Percentiles rank a stretch among this genome's conserved stretches.
Conservation (phyloP, 2,797 vertebrate species). For the Mycteria americana region DNA sequence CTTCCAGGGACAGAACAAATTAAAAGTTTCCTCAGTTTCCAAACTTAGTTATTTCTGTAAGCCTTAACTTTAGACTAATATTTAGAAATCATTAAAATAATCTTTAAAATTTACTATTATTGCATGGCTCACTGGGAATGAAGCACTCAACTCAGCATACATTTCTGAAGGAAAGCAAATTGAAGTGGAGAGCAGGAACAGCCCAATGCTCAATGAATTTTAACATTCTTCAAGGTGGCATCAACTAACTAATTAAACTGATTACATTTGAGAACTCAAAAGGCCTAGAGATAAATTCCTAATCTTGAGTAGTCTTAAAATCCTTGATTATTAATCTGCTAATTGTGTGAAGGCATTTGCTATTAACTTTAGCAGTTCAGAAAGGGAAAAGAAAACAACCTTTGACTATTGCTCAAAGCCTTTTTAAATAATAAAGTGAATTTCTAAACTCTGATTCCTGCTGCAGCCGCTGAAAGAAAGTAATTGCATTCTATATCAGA, state of each 20-base stretch:
- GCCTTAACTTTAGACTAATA: neutral
- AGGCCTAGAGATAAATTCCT: slow-evolving; percentile 50
- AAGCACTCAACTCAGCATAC: neutral
- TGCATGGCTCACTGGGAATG: neutral
- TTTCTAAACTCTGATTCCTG: slow-evolving; percentile 34
- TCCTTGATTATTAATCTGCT: slow-evolving; percentile 47
- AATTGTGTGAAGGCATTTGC: slow-evolving; percentile 25
- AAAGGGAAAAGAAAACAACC: slow-evolving; percentile 12
- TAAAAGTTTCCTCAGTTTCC: neutral
- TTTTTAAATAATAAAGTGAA: slow-evolving; percentile 37
- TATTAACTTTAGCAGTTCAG: slow-evolving; percentile 13
- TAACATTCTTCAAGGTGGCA: slow-evolving; percentile 48
- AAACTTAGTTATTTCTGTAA: neutral
- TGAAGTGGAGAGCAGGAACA: neutral
- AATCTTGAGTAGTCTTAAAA: slow-evolving; percentile 52
- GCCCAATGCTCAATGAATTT: slow-evolving; percentile 7
- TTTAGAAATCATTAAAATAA: slow-evolving; percentile 11
- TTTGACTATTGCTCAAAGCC: neutral
- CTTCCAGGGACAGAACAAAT: neutral
- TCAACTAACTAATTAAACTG: slow-evolving; percentile 60
- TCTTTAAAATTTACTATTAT: neutral
- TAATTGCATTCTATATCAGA: neutral
- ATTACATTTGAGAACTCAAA: slow-evolving; percentile 43
- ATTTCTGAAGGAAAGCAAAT: slow-evolving; percentile 1
- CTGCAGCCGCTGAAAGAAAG: neutral